Evolutionary conservation across 2,888 invertebrate species (phyloP), one percentile per base, ranked within the genome.

Genomic region (Eurytoma adleriae): DNA sequence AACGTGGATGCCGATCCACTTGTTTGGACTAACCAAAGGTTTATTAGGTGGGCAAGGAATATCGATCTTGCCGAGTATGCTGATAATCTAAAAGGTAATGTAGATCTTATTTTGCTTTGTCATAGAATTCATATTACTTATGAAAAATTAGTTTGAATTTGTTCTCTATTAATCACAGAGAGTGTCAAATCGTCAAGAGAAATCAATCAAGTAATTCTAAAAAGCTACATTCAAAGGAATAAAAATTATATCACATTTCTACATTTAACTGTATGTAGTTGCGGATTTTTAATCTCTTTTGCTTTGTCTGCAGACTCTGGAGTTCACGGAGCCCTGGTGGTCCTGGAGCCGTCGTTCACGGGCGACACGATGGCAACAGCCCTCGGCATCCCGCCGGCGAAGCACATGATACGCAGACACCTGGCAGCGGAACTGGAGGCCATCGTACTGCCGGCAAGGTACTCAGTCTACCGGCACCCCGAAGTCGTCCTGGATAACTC

Each of bases 351-450:
- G 18, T 97, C 97, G 16, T 98, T 98, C 91, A 97, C 96, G 78
- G 97, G 97, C 50, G 98, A 98, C 91, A 97, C 97, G 64, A 96
- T 98, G 95, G 98, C 98, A 68, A 96, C 96, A 12, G 96, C 97
- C 0, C 92, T 97, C 83, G 97, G 97, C 75, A 97, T 98, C 86
- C 97, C 98, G 62, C 96, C 96, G 18, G 96, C 97, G 54, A 97
- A 98, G 91, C 97, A 96, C 89, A 98, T 98, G 91, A 97, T 98
- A 86, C 93, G 98, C 86, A 93, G 98, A 86, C 98, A 98, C 92
- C 93, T 98, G 84, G 95, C 96, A 83, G 96, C 97, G 5, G 98
- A 98, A 92, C 94, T 98, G 87, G 97, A 98, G 91, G 95, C 96
- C 73, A 94, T 98, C 86, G 94, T 98, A 85, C 94, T 96, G 89